These are phyloP conservation scores for Dryomyza anilis DNA, from an alignment of 2,888 invertebrate species.

Conservation along the genomic window DNA sequence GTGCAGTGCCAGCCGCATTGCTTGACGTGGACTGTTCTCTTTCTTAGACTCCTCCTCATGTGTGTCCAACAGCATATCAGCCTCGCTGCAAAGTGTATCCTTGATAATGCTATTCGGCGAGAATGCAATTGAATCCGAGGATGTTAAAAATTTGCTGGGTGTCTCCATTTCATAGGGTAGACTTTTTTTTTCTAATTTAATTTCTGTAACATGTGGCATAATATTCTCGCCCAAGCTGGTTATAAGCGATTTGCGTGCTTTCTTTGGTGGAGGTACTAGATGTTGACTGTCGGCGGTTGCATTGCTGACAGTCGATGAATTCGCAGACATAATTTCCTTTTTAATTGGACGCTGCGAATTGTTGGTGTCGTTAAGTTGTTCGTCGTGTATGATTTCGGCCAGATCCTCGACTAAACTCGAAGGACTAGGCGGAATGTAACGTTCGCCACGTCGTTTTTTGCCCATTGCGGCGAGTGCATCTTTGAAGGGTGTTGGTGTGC, in stretches of 20 bases:
- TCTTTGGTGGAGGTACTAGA: constrained; percentile 72
- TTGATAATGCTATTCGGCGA: constrained; percentile 88
- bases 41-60: constrained; percentile 53
- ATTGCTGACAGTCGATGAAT: constrained; percentile 15
- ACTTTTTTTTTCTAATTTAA: constrained; percentile 64
- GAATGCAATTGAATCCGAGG: constrained; percentile 74
- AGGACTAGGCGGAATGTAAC: constrained; percentile 72
- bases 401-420: constrained; percentile 81
- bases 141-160: constrained; percentile 83
- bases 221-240: constrained; percentile 69
- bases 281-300: constrained; percentile 56
- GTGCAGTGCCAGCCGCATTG: constrained; percentile 12
- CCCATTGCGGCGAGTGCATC: constrained; percentile 87
- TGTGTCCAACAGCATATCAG: constrained; percentile 50
- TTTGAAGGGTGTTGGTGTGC: constrained; percentile 95
- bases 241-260: constrained; percentile 81
- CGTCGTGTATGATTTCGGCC: constrained; percentile 85
- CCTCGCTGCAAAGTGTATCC: constrained; percentile 68
- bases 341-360: constrained; percentile 24
- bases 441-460: constrained; percentile 70
- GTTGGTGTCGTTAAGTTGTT: constrained; percentile 67
- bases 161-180: constrained; percentile 77
- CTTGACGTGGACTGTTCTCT: constrained; percentile 49
- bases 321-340: constrained; percentile 39
- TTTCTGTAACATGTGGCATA: constrained; percentile 37